phyloP scores from a whole-genome alignment of 2,888 invertebrate genomes.

The Thereva unica region DNA sequence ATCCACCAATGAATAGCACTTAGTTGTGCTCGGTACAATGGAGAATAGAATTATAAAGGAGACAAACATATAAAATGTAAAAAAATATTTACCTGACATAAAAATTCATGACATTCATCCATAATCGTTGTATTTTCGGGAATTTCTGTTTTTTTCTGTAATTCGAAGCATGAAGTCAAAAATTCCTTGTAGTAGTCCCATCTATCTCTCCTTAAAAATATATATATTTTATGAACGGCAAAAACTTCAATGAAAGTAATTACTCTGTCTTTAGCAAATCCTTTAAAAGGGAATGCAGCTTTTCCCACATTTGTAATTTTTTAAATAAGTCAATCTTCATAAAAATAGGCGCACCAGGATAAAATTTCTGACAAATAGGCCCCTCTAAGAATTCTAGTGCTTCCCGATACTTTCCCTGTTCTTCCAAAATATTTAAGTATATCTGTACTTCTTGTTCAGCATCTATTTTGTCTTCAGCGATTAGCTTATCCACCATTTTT shows the following conservation, averaged over 20 bases:
- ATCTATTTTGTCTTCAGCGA: constrained; percentile 84
- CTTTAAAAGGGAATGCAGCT: constrained; percentile 75
- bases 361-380: constrained; percentile 69
- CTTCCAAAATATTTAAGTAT: constrained; percentile 84
- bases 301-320: constrained; percentile 73
- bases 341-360: constrained; percentile 69
- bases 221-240: constrained; percentile 9
- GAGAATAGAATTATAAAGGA: no score
- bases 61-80: neutral
- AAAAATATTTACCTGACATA: constrained; percentile 48
- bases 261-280: constrained; percentile 75
- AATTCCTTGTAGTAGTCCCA: constrained; percentile 78
- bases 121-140: constrained; percentile 45
- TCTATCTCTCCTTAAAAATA: constrained; percentile 63
- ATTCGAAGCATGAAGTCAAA: constrained; percentile 70
- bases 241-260: constrained; percentile 46
- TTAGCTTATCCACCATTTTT: constrained; percentile 90
- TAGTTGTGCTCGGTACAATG: no score
- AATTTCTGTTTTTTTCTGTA: constrained; percentile 52
- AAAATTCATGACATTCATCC: constrained; percentile 53
- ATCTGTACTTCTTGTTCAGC: constrained; percentile 93
- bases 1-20: no score
- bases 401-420: constrained; percentile 79
- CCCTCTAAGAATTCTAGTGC: constrained; percentile 81
- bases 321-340: constrained; percentile 75